Base-by-base conservation (phyloP, 2,113 vertebrate genomes). In the Raja brachyura region DNA sequence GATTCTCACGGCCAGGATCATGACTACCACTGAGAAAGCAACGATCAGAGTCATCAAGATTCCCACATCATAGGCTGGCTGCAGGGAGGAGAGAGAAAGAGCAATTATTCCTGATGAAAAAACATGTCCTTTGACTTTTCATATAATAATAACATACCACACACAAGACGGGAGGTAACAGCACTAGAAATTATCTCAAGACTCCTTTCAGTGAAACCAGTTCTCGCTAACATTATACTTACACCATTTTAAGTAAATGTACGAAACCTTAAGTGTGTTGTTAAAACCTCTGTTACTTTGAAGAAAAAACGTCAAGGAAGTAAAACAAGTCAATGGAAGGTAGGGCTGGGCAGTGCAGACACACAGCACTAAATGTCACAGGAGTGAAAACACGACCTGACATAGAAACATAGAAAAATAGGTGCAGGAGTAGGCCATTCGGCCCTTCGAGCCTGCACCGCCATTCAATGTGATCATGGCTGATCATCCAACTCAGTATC, bases 41-140 rank as follows among this genome's bases (percentile, higher is more conserved):
- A 98, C 96, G 94, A 98, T 96, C 86, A 99, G 97, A 0, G 98
- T 99, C 95, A 98, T 96, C 93, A 99, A 96, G 94, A 99, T 99
- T 93, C 98, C 98, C 88, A 99, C 97, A 0, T 99, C 98, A 0
- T 99, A 98, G 94, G 98, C 97, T 93, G 97, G 97, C 98, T 99
- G 96, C 61, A 93, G 93, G 76, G 94, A 94, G 48, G 94, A 48
- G 93, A 93, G 88, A 94, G 90, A 88, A 6, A 63, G 1, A 31
- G 28, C 7, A 14, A 88, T 63, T 56, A 83, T 83, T 88, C n/a
- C 56, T 61, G 28, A 63, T 63, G 61, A 13, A 63, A 63, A 56
- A 8, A 25, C 3, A 56, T 54, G 28, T 85, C 63, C 83, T n/a
- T 31, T n/a, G 14, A 88, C 28, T 63, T 6, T 63, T 61, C 28